Evolutionary conservation across 2,888 invertebrate species (phyloP).

Genomic region (Lepetodrilus schrolli): DNA sequence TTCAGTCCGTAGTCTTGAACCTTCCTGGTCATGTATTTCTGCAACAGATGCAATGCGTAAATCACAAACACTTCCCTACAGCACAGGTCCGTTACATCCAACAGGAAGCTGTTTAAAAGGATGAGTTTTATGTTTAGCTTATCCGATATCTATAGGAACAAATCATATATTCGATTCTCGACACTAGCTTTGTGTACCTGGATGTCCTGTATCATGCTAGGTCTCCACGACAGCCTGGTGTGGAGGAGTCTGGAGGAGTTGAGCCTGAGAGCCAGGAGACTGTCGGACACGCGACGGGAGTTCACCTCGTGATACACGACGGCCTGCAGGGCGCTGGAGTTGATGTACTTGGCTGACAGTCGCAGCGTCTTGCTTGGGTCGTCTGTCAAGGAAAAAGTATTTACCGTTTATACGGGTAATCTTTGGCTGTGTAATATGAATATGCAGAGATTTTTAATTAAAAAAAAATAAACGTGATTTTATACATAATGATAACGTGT

Average conservation of each 20-base stretch:
- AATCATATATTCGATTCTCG: neutral
- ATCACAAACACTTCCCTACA: no score
- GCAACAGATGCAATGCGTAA: no score
- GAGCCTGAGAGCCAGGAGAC: slow-evolving; percentile 46
- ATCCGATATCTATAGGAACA: neutral
- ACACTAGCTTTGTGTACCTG: slow-evolving; percentile 40
- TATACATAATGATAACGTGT: no score
- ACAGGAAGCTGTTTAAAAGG: no score
- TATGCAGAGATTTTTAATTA: neutral
- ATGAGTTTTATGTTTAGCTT: no score
- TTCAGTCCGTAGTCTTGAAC: neutral
- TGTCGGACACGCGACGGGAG: slow-evolving; percentile 47
- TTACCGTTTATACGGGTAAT: neutral
- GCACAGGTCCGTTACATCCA: no score
- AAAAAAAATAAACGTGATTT: no score
- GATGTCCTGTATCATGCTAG: slow-evolving; percentile 50
- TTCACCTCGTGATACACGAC: slow-evolving; percentile 46
- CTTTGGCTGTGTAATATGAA: neutral
- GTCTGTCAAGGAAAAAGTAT: slow-evolving; percentile 15
- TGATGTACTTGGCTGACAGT: slow-evolving; percentile 54
- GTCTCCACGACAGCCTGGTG: slow-evolving; percentile 59
- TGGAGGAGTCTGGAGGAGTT: slow-evolving; percentile 54
- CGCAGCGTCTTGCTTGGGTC: slow-evolving; percentile 45
- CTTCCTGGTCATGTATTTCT: neutral
- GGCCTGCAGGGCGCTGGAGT: slow-evolving; percentile 51